A percentile compares a stretch with the other conserved stretches of the same genome.
These are phyloP conservation scores for Anarhynchus alexandrinus DNA, from an alignment of 2,113 vertebrate genomes.

Conservation along the genomic window DNA sequence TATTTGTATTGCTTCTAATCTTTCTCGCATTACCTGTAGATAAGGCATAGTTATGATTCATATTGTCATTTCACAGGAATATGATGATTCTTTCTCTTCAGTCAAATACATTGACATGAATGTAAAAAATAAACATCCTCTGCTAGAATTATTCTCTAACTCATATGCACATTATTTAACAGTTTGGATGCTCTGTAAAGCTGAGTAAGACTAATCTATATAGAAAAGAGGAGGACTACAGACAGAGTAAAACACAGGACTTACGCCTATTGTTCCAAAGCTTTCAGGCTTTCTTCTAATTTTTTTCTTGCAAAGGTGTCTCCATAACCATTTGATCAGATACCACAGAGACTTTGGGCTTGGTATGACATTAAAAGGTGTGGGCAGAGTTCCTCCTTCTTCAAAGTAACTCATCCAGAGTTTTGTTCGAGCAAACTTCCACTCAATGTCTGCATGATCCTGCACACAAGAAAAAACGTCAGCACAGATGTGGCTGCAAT, in stretches of 20 bases:
- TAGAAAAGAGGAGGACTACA: neutral
- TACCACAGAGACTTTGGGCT: slow-evolving; percentile 95
- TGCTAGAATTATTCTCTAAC: neutral
- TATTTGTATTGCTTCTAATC: neutral
- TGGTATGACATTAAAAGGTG: slow-evolving; percentile 96
- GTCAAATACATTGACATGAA: neutral
- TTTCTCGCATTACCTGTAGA: neutral
- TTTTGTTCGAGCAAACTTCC: slow-evolving; percentile 99
- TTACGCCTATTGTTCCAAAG: slow-evolving; percentile 92
- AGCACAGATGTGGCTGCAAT: neutral
- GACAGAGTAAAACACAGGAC: neutral
- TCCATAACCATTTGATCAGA: slow-evolving; percentile 85
- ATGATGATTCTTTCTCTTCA: neutral
- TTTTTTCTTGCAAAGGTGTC: slow-evolving; percentile 81
- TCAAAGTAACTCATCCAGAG: slow-evolving; percentile 99
- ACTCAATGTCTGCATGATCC: slow-evolving; percentile 98
- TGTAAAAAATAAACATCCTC: neutral
- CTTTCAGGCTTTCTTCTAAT: slow-evolving; percentile 82
- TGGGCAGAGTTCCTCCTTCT: slow-evolving; percentile 94
- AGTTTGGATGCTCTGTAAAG: neutral
- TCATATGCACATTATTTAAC: neutral
- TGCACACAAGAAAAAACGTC: slow-evolving; percentile 60
- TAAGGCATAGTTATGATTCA: neutral
- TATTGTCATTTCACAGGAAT: neutral
- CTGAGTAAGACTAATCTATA: neutral